phyloP scores from a whole-genome alignment of 2,888 invertebrate species.

The Acrobasis repandana region DNA sequence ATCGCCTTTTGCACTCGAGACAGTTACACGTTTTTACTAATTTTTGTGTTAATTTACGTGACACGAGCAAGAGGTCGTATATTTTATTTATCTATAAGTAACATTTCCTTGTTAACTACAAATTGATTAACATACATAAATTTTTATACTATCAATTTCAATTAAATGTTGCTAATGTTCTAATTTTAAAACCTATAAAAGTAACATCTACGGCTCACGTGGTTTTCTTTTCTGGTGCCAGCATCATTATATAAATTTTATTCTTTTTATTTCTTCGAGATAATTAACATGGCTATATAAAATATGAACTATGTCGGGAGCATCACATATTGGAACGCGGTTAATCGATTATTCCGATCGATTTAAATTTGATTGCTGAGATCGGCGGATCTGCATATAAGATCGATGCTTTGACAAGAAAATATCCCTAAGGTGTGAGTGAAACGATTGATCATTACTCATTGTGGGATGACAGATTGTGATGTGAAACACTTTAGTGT shows the following conservation, averaged over 20 bases:
- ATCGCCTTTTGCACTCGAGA: constrained; percentile 5
- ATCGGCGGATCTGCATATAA: constrained; percentile 36
- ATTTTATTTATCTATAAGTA: constrained; percentile 8
- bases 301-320: neutral
- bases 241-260: neutral
- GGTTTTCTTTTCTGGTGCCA: neutral
- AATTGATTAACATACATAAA: constrained; percentile 12
- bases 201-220: neutral
- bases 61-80: constrained; percentile 12
- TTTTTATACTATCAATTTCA: neutral
- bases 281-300: neutral
- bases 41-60: constrained; percentile 15
- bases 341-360: constrained; percentile 32
- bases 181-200: constrained; percentile 1
- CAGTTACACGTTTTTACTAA: constrained; percentile 2
- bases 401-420: constrained; percentile 52
- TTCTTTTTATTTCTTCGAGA: neutral
- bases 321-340: neutral
- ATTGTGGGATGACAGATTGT: constrained; percentile 70
- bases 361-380: constrained; percentile 41
- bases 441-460: constrained; percentile 71
- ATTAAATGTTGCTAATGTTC: neutral
- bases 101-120: constrained; percentile 8
- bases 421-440: constrained; percentile 59
- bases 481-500: constrained; percentile 68